Evolutionary conservation across 2,113 vertebrate genomes (phyloP), one percentile per base, ranked within the genome.

Genomic region (Himantopus leucocephalus): DNA sequence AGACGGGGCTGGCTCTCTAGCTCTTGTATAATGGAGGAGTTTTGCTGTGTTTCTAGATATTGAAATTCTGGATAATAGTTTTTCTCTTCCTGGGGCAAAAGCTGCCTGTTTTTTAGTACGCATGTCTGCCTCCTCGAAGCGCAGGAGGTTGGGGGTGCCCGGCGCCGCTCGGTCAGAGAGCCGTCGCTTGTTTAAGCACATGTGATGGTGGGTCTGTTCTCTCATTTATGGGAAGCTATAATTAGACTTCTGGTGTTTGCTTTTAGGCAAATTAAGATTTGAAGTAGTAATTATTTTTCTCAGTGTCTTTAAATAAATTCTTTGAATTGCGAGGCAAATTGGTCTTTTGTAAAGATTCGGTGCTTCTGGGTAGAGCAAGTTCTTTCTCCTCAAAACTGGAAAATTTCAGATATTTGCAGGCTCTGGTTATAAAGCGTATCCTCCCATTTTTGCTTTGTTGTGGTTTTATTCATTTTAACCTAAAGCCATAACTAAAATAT

Each of bases 191-290:
- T 90, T 92, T 83, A 58, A 80, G 64, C 50, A 29, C 2, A 1
- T 93, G 88, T 77, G 72, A 16, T 83, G 39, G 21, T 93, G 80
- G 75, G 66, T 55, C 86, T 91, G 22, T 88, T 93, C 84, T 74
- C 60, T 97, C 88, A 12, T 94, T 96, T 90, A 47, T 87, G 60
- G 74, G 67, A 96, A 88, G 74, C 77, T 93, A 91, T 93, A 96
- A 96, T 96, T 95, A 95, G 95, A 88, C 66, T 94, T 97, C 56
- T 12, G 88, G 91, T 96, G 96, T 97, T 97, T 97, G 95, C 96
- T 97, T 94, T 96, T 80, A 87, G 94, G 87, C 95, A 95, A 93
- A 97, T 95, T 92, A 97, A 97, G 94, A 93, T 95, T 94, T 93
- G 92, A 74, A 94, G 72, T 96, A 95, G 90, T 96, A 95, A 97